Base-by-base conservation (phyloP, 2,113 vertebrate genomes). In the Piprites chloris region DNA sequence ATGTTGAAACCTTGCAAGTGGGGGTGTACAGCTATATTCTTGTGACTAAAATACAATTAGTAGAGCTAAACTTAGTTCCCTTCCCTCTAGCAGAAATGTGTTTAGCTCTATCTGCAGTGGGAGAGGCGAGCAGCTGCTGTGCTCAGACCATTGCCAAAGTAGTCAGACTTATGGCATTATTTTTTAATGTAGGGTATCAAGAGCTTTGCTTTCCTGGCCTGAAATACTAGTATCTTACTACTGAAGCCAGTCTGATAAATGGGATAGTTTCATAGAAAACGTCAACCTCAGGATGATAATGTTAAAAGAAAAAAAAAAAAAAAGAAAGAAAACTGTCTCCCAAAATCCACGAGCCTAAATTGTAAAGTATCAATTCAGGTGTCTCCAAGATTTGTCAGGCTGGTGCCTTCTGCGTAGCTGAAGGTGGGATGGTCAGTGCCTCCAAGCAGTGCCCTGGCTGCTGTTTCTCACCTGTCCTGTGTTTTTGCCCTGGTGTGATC, bases 41-140 rank as follows among this genome's bases (percentile, higher is more conserved):
- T 87, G 50, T 49, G n/a, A 72, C 46, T 75, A 49, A 87, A 87
- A 91, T 83, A 59, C 13, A 76, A 74, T 92, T 80, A 94, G 65
- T 37, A 61, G 61, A 85, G 65, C 30, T 89, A 92, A 92, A 88
- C 39, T 81, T 89, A 89, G 65, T 89, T 80, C 42, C 42, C 19
- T 86, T 71, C 30, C 42, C 41, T 69, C 46, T 44, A 47, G 61
- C 35, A 84, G 65, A 39, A 61, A 42, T 4, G 33, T 39, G 39
- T 65, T 90, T 69, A 84, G 30, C 52, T 89, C 18, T 87, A 1
- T 94, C 21, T 85, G 56, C 44, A 75, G 66, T 9, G 61, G 74
- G 62, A 87, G 47, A 91, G 42, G n/a, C 6, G 72, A 72, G 61
- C 81, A 95, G 71, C 85, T 95, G 90, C 5, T 72, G 32, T 87